phyloP scores from a whole-genome alignment of 2,797 vertebrate genomes.

The Protosalanx chinensis region DNA sequence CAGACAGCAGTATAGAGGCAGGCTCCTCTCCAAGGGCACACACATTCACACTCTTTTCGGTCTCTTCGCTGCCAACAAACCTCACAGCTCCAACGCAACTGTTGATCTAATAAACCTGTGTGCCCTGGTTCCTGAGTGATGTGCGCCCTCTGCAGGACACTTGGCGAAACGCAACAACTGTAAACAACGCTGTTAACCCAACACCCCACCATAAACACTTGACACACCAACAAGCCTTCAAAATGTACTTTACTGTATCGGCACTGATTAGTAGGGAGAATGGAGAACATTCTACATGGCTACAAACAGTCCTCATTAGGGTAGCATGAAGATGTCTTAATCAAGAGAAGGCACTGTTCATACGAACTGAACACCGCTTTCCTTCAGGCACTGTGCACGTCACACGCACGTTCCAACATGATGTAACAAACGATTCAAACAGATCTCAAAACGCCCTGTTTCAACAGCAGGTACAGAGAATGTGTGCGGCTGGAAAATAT shows the following conservation, averaged over 20 bases:
- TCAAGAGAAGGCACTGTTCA: conserved; percentile 5
- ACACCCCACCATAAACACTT: background rate
- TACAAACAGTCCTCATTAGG: background rate
- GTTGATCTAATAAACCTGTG: too few species aligned
- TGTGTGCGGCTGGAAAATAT: background rate
- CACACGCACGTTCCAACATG: background rate
- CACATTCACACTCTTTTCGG: too few species aligned
- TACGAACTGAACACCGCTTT: background rate
- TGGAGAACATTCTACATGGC: background rate
- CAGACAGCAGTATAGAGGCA: too few species aligned
- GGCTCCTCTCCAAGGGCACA: too few species aligned
- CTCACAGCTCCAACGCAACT: too few species aligned
- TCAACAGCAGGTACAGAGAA: background rate
- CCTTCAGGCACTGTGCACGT: background rate
- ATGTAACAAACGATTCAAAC: too few species aligned
- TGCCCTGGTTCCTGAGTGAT: background rate
- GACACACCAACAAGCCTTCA: background rate
- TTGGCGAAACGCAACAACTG: background rate
- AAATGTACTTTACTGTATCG: background rate
- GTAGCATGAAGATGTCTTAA: background rate
- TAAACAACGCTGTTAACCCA: too few species aligned
- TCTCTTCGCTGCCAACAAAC: too few species aligned
- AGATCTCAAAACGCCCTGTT: too few species aligned
- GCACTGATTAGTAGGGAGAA: background rate
- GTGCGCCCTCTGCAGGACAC: background rate